Evolutionary conservation across 2,888 invertebrate genomes (phyloP), one percentile per base, ranked within the genome.

Genomic region (Zele albiditarsus): DNA sequence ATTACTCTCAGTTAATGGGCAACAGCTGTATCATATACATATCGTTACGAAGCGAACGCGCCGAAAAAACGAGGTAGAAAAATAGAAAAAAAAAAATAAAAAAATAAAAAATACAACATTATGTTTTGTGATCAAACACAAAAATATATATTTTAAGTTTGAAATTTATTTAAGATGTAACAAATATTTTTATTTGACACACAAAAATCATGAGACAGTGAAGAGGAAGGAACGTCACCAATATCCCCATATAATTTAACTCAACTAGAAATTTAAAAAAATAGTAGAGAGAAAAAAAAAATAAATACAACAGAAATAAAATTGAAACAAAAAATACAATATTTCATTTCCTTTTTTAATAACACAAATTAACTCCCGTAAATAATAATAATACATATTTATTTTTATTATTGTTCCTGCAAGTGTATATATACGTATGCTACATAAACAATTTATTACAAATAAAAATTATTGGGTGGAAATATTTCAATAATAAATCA

Each of bases 1-100:
- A 38, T 38, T 38, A 38, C 76, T 74, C 71, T 25, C 58, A 53
- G 72, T 71, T 77, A 77, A 79, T 78, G 76, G 79, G 79, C 74
- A 79, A 77, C 77, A 77, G 76, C 76, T 79, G 77, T 71, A 63
- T 63, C 68, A 67, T 38, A 38, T 38, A 38, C 38, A 38, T 38
- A 12, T 38, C 38, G 38, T 38, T 12, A 38, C 38, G 38, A 71
- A 8, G 12, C 62, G 73, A 8, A 38, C 62, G 14, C 38, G n/a
- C 27, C n/a, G 8, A 28, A 20, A 63, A 63, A 28, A 63, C 14
- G 1, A 33, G 16, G 27, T 33, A 14, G 27, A 33, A 16, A n/a
- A 12, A 8, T 2, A 6, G 12, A 6, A 38, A 38, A 31, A 10
- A 25, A 23, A 20, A 58, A 58, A 58, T 23, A 58, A 20, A 23